Percentiles rank a stretch among this genome's conserved stretches.
These are phyloP conservation scores for Callorhinus ursinus DNA, from an alignment of 2,113 vertebrate genomes.

Conservation along the genomic window DNA sequence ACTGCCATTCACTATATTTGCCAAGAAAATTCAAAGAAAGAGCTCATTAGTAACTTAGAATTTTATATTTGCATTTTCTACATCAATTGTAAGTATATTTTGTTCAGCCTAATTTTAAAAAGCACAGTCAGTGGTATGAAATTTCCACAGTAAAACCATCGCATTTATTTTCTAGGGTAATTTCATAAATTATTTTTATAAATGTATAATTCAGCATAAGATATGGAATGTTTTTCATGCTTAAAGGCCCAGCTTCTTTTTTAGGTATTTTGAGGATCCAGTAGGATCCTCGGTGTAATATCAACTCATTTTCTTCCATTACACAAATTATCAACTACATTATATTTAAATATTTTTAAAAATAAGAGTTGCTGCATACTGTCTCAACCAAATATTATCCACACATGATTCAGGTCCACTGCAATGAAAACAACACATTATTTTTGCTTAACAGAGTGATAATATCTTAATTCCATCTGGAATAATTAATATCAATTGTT, in stretches of 20 bases:
- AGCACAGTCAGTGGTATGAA: background rate
- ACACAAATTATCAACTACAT: background rate
- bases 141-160: background rate
- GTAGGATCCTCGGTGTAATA: background rate
- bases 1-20: background rate
- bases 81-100: background rate
- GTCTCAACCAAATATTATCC: background rate
- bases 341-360: background rate
- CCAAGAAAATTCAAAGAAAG: background rate
- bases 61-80: background rate
- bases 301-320: background rate
- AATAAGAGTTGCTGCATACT: background rate
- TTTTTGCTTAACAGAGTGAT: background rate
- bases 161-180: background rate
- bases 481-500: background rate
- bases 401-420: background rate
- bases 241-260: background rate
- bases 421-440: background rate
- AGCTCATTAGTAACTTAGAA: background rate
- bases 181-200: conserved; percentile 21
- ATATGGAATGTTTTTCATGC: background rate
- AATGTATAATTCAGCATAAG: background rate
- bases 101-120: background rate
- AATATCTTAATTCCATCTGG: background rate
- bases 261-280: background rate